Base-by-base conservation (phyloP, 2,113 vertebrate species). In the Ia io region DNA sequence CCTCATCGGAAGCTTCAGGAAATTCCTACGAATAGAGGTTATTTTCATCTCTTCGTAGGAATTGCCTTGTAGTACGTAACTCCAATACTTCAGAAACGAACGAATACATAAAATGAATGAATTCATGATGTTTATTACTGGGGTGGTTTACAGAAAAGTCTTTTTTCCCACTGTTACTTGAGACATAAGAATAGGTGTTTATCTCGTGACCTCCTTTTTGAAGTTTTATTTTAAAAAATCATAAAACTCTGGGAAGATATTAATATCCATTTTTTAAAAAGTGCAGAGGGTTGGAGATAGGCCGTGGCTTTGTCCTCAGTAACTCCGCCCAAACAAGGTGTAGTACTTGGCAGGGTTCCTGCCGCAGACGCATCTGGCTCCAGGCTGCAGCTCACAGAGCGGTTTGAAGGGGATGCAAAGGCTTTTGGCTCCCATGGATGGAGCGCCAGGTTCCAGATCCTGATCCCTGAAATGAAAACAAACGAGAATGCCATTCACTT, bases 391-490 rank as follows among this genome's bases (percentile, higher is more conserved):
- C 30, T 98, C 98, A 93, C 98, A 69, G 67, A 99, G 98, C 25
- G 99, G 99, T 13, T 98, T 97, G 97, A 99, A 99, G 91, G 99
- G 99, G 97, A 99, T 99, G 93, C 99, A 99, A 44, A 99, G 98
- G 94, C 99, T 99, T 98, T 99, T 99, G 25, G 99, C 99, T 93
- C 99, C 99, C 99, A 99, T 99, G 74, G 99, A 99, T 0, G 99
- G 99, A 49, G 99, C 99, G 7, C 99, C 99, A 44, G 99, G 99
- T 96, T 99, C 99, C 90, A 99, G 98, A 96, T 99, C 99, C 98
- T 99, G 99, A 98, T 99, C 99, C 98, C 99, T 99, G 97, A 90
- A 98, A 98, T 16, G 0, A 96, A 69, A 47, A 49, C 96, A 98
- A 23, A 3, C 1, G 3, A 56, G 85, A 91, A 96, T 78, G 84